phyloP scores from a whole-genome alignment of 2,888 invertebrate species.

The Eudiplozoon nipponicum region DNA sequence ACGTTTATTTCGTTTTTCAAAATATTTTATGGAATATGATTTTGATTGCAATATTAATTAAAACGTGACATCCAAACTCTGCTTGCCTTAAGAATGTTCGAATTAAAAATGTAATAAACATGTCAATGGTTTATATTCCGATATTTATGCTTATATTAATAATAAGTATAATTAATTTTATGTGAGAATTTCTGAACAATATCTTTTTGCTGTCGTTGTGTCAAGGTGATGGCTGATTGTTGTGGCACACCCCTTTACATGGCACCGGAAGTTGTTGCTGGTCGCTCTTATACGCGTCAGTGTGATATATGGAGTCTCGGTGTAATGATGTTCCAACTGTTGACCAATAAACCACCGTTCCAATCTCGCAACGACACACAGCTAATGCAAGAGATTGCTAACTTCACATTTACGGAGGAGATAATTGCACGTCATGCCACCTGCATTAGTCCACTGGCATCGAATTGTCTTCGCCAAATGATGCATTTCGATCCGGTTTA shows the following conservation, averaged over 20 bases:
- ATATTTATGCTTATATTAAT: too few species aligned
- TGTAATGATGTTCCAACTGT: constrained; percentile 30
- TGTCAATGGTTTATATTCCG: too few species aligned
- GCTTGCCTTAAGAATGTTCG: too few species aligned
- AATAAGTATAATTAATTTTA: too few species aligned
- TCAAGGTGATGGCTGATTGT: constrained; percentile 32
- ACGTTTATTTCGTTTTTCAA: too few species aligned
- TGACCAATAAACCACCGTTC: constrained; percentile 11
- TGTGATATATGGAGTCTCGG: constrained; percentile 36
- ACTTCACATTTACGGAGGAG: too few species aligned
- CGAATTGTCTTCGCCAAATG: neutral
- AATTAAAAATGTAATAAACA: too few species aligned
- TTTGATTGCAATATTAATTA: too few species aligned
- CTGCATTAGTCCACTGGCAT: neutral
- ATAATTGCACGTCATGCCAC: constrained; percentile 6
- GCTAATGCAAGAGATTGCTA: constrained; percentile 9
- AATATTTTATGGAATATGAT: too few species aligned
- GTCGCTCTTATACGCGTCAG: constrained; percentile 32
- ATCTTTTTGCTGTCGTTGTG: too few species aligned
- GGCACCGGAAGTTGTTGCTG: constrained; percentile 34
- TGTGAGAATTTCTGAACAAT: too few species aligned
- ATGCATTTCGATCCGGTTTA: constrained; percentile 8
- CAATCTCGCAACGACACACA: neutral
- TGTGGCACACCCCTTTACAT: constrained; percentile 34
- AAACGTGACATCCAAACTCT: too few species aligned